Base-by-base conservation (phyloP, 2,113 vertebrate species). In the Xenopus tropicalis region DNA sequence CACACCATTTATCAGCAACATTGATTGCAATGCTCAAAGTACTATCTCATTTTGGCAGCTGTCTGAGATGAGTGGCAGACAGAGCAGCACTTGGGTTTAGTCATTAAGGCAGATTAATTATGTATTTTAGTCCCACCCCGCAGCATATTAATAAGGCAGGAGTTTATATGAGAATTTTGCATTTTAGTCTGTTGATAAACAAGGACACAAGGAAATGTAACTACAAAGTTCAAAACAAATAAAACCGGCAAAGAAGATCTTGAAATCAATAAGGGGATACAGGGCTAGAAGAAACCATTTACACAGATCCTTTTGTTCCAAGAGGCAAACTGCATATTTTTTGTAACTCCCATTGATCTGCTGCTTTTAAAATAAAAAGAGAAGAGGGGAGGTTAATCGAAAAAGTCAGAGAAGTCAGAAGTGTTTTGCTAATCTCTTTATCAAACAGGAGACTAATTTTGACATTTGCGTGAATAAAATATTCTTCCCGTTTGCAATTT, bases 401-500 rank as follows among this genome's bases (percentile, higher is more conserved):
- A 37, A 37, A 37, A 37, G 2, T 37, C 29, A 37, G 29, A 37
- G 29, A 37, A 37, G 29, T 37, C 29, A 37, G 29, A 37, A 37
- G 6, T 37, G 29, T 37, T 37, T 37, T 37, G 29, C 10, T 37
- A 37, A 37, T 14, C 4, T n/a, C 52, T 54, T n/a, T 5, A 54
- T 54, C 19, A 54, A 54, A 2, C 19, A 54, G 19, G 14, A n/a
- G 52, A n/a, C 16, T n/a, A 14, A 22, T 61, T 61, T 61, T 24
- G 11, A 23, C 21, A 61, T 61, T 1, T 61, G 22, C 21, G 9
- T 20, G 52, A 54, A 54, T 54, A 54, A 54, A 54, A 17, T 17
- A 54, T 54, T 73, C 37, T 63, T 74, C 70, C 78, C 14, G 68
- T 87, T 87, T 86, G 72, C 82, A 81, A 69, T 89, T 86, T 86